These are phyloP conservation scores for Acanthopleura granulata DNA, from an alignment of 2,888 invertebrate species.

Conservation along the genomic window DNA sequence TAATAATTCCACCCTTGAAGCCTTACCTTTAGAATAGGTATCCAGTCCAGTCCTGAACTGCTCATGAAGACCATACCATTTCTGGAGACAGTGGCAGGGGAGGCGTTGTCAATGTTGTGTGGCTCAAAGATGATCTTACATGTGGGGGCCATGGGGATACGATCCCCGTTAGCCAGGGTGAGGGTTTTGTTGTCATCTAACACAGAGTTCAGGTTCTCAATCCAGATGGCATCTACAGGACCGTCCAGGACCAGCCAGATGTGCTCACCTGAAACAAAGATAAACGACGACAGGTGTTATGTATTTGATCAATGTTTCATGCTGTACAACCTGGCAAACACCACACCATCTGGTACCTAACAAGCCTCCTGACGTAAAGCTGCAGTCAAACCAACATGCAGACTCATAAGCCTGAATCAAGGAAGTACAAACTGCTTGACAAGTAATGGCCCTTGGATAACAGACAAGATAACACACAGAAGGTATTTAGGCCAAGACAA, in stretches of 20 bases:
- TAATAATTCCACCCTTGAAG: too few relatives aligned
- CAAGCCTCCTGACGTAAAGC: too few relatives aligned
- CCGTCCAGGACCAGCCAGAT: conserved; percentile 86
- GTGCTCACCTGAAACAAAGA: conserved; percentile 77
- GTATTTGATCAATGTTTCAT: too few relatives aligned
- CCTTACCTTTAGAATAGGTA: conserved; percentile 84
- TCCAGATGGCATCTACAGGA: conserved; percentile 71
- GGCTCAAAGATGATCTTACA: conserved; percentile 98
- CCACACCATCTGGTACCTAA: too few relatives aligned
- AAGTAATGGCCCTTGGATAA: too few relatives aligned
- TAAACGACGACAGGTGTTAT: not conserved
- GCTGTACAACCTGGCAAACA: too few relatives aligned
- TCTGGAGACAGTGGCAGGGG: conserved; percentile 95
- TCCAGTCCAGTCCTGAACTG: conserved; percentile 93
- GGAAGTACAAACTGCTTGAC: too few relatives aligned
- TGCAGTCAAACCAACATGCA: too few relatives aligned
- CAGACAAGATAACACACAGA: too few relatives aligned
- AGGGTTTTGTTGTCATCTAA: conserved; percentile 70
- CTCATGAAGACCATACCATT: conserved; percentile 92
- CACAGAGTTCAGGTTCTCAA: conserved; percentile 70
- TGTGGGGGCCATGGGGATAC: conserved; percentile 92
- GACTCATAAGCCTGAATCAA: too few relatives aligned
- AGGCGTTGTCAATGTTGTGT: conserved; percentile 97
- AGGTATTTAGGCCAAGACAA: too few relatives aligned
- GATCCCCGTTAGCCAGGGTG: conserved; percentile 93